Conservation (phyloP, 92 coral and sea anemone genomes). For the Chrysogorgia sp. region DNA sequence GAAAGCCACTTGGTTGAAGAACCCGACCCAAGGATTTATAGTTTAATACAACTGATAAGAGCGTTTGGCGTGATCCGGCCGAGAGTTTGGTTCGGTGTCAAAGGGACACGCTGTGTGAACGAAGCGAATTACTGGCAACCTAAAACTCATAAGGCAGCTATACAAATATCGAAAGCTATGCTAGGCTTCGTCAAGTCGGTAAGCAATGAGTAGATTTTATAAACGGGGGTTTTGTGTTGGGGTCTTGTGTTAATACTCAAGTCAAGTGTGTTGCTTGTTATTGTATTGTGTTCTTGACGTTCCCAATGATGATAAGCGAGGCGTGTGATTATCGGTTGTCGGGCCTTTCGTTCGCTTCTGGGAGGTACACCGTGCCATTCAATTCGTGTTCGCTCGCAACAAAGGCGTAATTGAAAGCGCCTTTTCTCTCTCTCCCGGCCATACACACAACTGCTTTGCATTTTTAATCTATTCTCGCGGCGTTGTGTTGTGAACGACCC, state of each 20-base stretch:
- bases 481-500: conserved; percentile 16
- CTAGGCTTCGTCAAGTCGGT: conserved; percentile 2
- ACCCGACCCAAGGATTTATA: background rate
- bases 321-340: conserved; percentile 9
- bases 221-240: background rate
- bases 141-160: no score
- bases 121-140: no score
- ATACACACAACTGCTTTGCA: conserved; percentile 42
- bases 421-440: background rate
- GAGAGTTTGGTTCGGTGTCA: background rate
- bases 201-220: background rate
- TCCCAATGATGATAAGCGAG: background rate
- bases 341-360: background rate
- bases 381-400: conserved; percentile 1
- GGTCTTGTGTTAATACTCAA: background rate
- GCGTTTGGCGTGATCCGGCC: conserved; percentile 1
- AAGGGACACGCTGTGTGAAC: no score
- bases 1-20: background rate
- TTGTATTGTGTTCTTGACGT: background rate
- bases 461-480: conserved; percentile 41
- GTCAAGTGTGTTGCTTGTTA: background rate
- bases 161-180: background rate
- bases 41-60: background rate
- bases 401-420: conserved; percentile 36
- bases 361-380: background rate